Evolutionary conservation across 2,888 invertebrate species (phyloP).

Genomic region (Drosophila neonasuta): DNA sequence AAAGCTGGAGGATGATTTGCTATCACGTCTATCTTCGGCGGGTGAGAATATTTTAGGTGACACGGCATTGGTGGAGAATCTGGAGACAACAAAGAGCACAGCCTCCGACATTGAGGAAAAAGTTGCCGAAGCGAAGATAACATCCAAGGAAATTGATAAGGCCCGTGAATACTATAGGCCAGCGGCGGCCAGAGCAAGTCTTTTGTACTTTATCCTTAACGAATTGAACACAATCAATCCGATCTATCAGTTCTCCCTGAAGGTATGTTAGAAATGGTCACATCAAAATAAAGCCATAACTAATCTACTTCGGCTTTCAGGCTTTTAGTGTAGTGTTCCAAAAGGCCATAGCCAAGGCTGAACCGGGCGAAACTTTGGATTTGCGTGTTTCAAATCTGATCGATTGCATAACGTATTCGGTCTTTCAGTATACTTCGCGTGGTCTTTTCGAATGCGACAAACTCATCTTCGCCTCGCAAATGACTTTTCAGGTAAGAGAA

Average conservation of each 20-base stretch:
- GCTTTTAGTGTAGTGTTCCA: constrained; percentile 99
- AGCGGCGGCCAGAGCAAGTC: constrained; percentile 95
- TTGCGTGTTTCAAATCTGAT: constrained; percentile 93
- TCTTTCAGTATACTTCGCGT: constrained; percentile 96
- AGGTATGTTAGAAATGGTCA: constrained; percentile 83
- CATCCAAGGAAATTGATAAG: constrained; percentile 95
- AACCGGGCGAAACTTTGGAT: constrained; percentile 90
- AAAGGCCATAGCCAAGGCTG: constrained; percentile 95
- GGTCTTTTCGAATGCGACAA: constrained; percentile 98
- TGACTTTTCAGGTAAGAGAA: constrained; percentile 93
- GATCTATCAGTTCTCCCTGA: constrained; percentile 97
- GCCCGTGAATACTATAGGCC: constrained; percentile 91
- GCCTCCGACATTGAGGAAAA: constrained; percentile 97
- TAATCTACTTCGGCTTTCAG: constrained; percentile 81
- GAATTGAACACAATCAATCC: constrained; percentile 98
- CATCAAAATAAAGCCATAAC: not conserved
- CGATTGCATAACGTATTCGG: constrained; percentile 96
- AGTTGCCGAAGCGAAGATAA: constrained; percentile 95
- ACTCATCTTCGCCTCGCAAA: constrained; percentile 96
- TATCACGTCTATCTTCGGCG: constrained; percentile 94
- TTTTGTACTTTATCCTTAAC: constrained; percentile 97
- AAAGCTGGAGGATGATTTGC: constrained; percentile 94
- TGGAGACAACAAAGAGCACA: constrained; percentile 97
- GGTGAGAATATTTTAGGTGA: constrained; percentile 97
- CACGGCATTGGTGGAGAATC: constrained; percentile 96